These are phyloP conservation scores for Sinocyclocheilus grahami DNA, from an alignment of 2,113 vertebrate species.

Conservation along the genomic window DNA sequence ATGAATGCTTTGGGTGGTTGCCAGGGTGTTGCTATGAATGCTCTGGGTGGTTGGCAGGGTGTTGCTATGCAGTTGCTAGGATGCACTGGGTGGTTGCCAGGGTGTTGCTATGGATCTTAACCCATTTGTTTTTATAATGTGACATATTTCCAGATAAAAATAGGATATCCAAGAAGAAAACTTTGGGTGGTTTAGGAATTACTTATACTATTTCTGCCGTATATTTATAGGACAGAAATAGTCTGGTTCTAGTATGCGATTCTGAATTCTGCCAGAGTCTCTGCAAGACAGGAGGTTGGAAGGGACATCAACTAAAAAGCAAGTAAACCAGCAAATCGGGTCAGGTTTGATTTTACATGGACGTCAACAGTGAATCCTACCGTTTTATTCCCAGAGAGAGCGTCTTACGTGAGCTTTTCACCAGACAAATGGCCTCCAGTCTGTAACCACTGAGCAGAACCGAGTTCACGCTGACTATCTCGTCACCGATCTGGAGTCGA, in stretches of 20 bases:
- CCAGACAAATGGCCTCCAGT: slow-evolving; percentile 88
- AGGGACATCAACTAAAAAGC: neutral
- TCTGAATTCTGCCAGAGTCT: too few species aligned
- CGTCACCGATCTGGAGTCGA: slow-evolving; percentile 83
- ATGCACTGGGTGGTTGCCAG: neutral
- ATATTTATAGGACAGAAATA: too few species aligned
- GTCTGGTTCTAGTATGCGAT: too few species aligned
- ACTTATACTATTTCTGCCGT: too few species aligned
- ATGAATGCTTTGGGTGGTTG: too few species aligned
- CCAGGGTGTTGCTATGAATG: too few species aligned
- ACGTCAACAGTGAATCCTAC: slow-evolving; percentile 68
- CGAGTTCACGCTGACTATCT: slow-evolving; percentile 86
- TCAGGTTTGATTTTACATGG: neutral
- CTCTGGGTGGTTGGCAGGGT: too few species aligned
- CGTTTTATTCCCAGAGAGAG: slow-evolving; percentile 86
- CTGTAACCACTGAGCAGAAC: slow-evolving; percentile 84
- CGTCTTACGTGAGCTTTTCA: slow-evolving; percentile 86
- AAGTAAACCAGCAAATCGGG: neutral
- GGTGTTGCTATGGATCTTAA: neutral
- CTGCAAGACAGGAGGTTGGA: too few species aligned
- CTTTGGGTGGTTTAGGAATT: too few species aligned
- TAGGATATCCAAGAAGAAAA: too few species aligned
- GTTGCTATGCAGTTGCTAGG: neutral
- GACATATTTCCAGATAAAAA: too few species aligned
- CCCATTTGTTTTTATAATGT: too few species aligned